Evolutionary conservation across 2,888 invertebrate genomes (phyloP).

Genomic region (Mesopsocus fuscifrons): DNA sequence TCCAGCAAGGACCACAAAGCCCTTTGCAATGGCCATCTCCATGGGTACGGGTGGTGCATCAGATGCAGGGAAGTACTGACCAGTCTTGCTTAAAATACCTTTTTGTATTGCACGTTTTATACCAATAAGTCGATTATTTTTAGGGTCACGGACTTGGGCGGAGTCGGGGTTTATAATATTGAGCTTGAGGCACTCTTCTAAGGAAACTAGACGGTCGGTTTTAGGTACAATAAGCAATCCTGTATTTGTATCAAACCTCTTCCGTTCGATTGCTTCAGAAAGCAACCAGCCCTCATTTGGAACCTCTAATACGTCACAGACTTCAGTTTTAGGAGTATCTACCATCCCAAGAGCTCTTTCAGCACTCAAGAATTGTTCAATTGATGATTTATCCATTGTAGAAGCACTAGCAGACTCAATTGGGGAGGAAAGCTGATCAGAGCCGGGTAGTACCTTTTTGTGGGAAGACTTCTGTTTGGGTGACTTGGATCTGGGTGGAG

Average conservation of each 20-base stretch:
- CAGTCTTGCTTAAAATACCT: conserved; percentile 55
- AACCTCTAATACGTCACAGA: conserved; percentile 43
- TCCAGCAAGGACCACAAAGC: conserved; percentile 39
- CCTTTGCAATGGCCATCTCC: conserved; percentile 50
- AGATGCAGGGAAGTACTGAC: conserved; percentile 39
- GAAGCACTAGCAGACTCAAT: no score
- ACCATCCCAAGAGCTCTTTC: background rate
- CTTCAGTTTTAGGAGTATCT: conserved; percentile 7
- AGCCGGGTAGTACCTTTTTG: no score
- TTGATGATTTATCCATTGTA: no score
- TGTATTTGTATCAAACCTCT: conserved; percentile 59
- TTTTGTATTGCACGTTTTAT: conserved; percentile 56
- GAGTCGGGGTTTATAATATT: conserved; percentile 72
- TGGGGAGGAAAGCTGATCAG: no score
- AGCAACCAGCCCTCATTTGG: conserved; percentile 72
- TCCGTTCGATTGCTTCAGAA: conserved; percentile 62
- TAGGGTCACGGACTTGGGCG: conserved; percentile 61
- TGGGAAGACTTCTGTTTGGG: no score
- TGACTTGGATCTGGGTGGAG: no score
- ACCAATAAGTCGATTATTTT: conserved; percentile 44
- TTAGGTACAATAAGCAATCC: conserved; percentile 75
- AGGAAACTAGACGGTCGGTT: conserved; percentile 63
- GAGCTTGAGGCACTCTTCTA: conserved; percentile 72
- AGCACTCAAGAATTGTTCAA: background rate
- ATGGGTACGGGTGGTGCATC: conserved; percentile 40